These are phyloP conservation scores for Bujurquina vittata DNA, from an alignment of 2,113 vertebrate genomes.

Conservation along the genomic window DNA sequence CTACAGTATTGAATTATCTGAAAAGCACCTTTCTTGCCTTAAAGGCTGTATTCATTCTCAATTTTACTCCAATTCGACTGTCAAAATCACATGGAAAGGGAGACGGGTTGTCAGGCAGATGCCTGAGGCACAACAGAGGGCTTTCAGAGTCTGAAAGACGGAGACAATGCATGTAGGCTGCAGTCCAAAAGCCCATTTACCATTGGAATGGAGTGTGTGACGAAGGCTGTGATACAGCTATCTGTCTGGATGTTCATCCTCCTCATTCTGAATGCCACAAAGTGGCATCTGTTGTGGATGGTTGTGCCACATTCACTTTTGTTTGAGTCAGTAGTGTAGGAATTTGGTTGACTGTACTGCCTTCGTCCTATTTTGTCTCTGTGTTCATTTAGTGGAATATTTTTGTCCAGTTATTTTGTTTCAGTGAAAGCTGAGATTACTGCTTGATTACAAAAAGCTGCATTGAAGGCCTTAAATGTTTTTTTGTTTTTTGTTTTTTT, in stretches of 20 bases:
- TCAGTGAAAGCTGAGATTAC: slow-evolving; percentile 49
- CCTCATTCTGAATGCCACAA: slow-evolving; percentile 53
- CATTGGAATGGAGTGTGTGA: slow-evolving; percentile 72
- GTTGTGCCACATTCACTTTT: slow-evolving; percentile 40
- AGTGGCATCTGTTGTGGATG: slow-evolving; percentile 60
- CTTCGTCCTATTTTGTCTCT: slow-evolving; percentile 28
- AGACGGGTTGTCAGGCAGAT: slow-evolving; percentile 67
- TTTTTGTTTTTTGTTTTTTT: slow-evolving; percentile 16
- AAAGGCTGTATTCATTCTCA: slow-evolving; percentile 50
- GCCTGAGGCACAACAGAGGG: slow-evolving; percentile 72
- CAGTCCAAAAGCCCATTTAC: slow-evolving; percentile 72
- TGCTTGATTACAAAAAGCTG: neutral
- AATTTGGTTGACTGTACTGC: slow-evolving; percentile 60
- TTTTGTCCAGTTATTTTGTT: slow-evolving; percentile 18
- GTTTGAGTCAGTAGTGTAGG: slow-evolving; percentile 42
- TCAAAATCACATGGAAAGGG: slow-evolving; percentile 69
- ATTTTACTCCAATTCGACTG: slow-evolving; percentile 34
- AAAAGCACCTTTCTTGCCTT: slow-evolving; percentile 38
- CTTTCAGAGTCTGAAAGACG: slow-evolving; percentile 71
- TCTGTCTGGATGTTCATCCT: slow-evolving; percentile 57
- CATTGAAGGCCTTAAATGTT: slow-evolving; percentile 6
- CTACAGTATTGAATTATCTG: slow-evolving; percentile 37
- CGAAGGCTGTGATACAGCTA: slow-evolving; percentile 58
- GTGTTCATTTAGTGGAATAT: slow-evolving; percentile 40
- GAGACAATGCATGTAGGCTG: slow-evolving; percentile 75